phyloP scores from a whole-genome alignment of 1,140 invertebrate species.

The Macrotrachela quadricornifera region DNA sequence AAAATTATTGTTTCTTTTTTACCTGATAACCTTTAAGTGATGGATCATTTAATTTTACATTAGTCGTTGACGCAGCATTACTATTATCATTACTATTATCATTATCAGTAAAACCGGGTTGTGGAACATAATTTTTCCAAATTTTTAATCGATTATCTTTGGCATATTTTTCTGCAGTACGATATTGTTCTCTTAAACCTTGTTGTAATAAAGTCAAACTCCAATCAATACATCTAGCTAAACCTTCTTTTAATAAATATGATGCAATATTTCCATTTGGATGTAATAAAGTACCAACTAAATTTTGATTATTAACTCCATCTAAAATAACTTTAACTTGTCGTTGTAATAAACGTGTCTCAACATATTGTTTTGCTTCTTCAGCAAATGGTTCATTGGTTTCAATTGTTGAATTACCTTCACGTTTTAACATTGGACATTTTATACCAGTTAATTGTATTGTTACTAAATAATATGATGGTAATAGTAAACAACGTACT shows the following conservation, averaged over 20 bases:
- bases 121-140: constrained; percentile 65
- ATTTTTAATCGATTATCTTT: constrained; percentile 63
- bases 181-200: constrained; percentile 50
- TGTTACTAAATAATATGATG: constrained; percentile 63
- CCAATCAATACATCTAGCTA: constrained; percentile 91
- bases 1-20: no score
- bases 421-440: constrained; percentile 51
- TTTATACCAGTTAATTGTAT: constrained; percentile 62
- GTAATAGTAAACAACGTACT: constrained; percentile 61
- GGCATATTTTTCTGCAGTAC: constrained; percentile 58
- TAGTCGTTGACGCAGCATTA: constrained; percentile 15
- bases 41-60: no score
- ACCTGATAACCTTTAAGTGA: no score
- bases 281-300: constrained; percentile 13
- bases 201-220: constrained; percentile 61
- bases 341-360: constrained; percentile 64
- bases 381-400: constrained; percentile 42
- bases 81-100: constrained; percentile 4
- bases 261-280: constrained; percentile 80
- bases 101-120: no score
- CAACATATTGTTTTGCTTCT: constrained; percentile 71
- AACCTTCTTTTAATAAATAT: constrained; percentile 63
- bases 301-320: constrained; percentile 51
- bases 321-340: constrained; percentile 79
- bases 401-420: constrained; percentile 37